These are phyloP conservation scores for Platycheirus rosarum DNA, from an alignment of 2,888 invertebrate genomes.

Conservation along the genomic window DNA sequence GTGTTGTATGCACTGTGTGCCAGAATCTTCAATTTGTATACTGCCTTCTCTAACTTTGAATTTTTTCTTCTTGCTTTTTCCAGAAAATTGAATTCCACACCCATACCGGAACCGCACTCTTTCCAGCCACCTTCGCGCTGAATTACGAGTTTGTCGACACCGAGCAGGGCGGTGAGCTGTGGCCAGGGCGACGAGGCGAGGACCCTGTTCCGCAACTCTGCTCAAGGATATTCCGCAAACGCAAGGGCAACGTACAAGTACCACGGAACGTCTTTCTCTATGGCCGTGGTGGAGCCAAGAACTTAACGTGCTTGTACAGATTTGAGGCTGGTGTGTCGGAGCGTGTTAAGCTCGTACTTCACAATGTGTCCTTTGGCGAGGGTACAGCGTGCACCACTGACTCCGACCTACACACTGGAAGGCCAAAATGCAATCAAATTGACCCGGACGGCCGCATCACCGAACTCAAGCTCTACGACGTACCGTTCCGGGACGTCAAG, in stretches of 20 bases:
- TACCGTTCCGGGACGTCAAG: slow-evolving; percentile 87
- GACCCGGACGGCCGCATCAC: slow-evolving; percentile 83
- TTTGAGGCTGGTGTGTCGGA: slow-evolving; percentile 88
- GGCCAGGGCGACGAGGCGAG: slow-evolving; percentile 83
- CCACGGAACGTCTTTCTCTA: slow-evolving; percentile 91
- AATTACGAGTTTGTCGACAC: slow-evolving; percentile 94
- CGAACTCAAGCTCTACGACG: slow-evolving; percentile 86
- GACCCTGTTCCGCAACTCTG: slow-evolving; percentile 84
- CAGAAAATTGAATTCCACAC: slow-evolving; percentile 85
- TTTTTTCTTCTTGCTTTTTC: slow-evolving; percentile 67
- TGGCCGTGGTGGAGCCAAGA: slow-evolving; percentile 91
- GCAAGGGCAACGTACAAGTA: slow-evolving; percentile 86
- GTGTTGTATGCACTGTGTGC: slow-evolving; percentile 15
- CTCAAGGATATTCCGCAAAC: slow-evolving; percentile 86
- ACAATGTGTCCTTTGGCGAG: slow-evolving; percentile 89
- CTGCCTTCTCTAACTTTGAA: slow-evolving; percentile 51
- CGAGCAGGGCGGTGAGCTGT: slow-evolving; percentile 87
- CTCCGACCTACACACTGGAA: slow-evolving; percentile 88
- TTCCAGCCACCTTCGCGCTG: slow-evolving; percentile 88
- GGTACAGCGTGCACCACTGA: slow-evolving; percentile 87
- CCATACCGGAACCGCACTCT: slow-evolving; percentile 90
- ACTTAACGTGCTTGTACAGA: slow-evolving; percentile 90
- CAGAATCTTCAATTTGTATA: slow-evolving; percentile 61
- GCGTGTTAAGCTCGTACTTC: slow-evolving; percentile 86
- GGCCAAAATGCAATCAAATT: slow-evolving; percentile 84